A percentile compares a stretch with the other conserved stretches of the same genome.
Evolutionary conservation across 1,140 invertebrate species (phyloP).

Genomic region (Bombus impatiens): DNA sequence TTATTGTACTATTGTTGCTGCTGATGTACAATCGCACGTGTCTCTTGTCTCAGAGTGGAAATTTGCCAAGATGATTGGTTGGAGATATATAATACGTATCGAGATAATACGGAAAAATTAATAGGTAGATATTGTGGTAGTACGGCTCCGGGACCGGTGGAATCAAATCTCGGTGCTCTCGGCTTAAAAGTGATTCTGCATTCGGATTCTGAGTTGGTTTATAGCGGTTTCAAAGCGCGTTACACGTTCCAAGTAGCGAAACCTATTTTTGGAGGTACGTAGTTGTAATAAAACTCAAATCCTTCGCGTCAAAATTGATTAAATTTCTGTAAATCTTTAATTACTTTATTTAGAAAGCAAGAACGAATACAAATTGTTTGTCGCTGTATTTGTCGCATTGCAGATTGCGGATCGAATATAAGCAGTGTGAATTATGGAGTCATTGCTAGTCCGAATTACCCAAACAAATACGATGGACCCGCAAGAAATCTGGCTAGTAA

Average conservation of each 20-base stretch:
- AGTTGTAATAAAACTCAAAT: background rate
- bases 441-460: constrained; percentile 93
- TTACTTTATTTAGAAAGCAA: background rate
- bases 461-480: constrained; percentile 92
- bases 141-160: constrained; percentile 93
- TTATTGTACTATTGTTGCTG: background rate
- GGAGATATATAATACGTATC: constrained; percentile 94
- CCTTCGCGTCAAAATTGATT: background rate
- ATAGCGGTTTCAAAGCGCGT: constrained; percentile 94
- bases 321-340: background rate
- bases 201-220: constrained; percentile 91
- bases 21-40: background rate
- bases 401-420: constrained; percentile 95
- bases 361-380: background rate
- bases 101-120: constrained; percentile 89
- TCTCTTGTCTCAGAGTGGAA: constrained; percentile 81
- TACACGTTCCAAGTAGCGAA: constrained; percentile 95
- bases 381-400: constrained; percentile 38
- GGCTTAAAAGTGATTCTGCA: constrained; percentile 92
- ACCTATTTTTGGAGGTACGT: constrained; percentile 90
- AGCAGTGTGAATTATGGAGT: constrained; percentile 92
- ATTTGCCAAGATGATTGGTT: constrained; percentile 96
- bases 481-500: constrained; percentile 88
- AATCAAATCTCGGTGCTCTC: constrained; percentile 92
- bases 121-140: constrained; percentile 93